These are phyloP conservation scores for Archips crataeganus DNA, from an alignment of 2,888 invertebrate genomes.

Conservation along the genomic window DNA sequence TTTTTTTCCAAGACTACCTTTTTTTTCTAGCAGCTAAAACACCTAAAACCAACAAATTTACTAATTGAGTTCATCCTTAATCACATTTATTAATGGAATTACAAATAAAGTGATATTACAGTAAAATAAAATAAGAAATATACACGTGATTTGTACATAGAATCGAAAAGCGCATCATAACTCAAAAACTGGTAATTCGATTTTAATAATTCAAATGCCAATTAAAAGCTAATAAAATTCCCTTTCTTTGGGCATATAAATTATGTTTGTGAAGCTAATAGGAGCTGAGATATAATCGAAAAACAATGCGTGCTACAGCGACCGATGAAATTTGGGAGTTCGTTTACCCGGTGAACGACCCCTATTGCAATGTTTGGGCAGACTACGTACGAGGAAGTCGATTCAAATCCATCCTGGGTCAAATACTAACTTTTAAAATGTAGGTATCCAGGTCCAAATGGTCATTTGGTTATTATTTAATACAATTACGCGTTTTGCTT, in stretches of 20 bases:
- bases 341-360: constrained; percentile 22
- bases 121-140: background rate
- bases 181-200: constrained; percentile 9
- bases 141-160: background rate
- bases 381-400: constrained; percentile 12
- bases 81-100: background rate
- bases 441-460: background rate
- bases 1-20: background rate
- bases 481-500: background rate
- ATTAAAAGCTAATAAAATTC: constrained; percentile 18
- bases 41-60: background rate
- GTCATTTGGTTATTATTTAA: background rate
- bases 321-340: constrained; percentile 24
- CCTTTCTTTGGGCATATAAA: constrained; percentile 9
- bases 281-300: constrained; percentile 3
- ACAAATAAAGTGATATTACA: background rate
- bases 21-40: background rate
- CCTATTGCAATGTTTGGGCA: constrained; percentile 31
- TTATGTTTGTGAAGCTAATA: background rate
- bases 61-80: background rate
- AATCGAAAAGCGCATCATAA: constrained; percentile 4
- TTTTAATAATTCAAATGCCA: constrained; percentile 1
- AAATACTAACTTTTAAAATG: constrained; percentile 31
- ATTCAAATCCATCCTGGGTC: background rate
- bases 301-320: constrained; percentile 21